phyloP scores from a whole-genome alignment of 23 tunicate species.

The Oikopleura dioica region DNA sequence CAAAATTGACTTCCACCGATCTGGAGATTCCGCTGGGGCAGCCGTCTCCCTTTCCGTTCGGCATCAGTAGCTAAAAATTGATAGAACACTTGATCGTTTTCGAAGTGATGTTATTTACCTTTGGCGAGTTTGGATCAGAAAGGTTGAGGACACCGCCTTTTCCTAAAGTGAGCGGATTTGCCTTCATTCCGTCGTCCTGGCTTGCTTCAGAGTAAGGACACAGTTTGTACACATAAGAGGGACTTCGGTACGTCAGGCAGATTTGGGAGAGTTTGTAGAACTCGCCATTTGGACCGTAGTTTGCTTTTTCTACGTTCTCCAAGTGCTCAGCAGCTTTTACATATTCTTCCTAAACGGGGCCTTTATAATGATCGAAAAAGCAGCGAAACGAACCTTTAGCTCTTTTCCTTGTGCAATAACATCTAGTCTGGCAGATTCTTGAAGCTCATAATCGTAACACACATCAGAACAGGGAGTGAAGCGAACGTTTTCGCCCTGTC shows the following conservation, averaged over 20 bases:
- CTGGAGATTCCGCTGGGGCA: not conserved
- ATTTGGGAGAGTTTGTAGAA: not conserved
- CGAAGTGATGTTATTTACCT: not conserved
- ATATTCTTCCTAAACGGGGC: not conserved
- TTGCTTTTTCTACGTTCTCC: not conserved
- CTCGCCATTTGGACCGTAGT: not conserved
- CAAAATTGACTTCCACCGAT: not conserved
- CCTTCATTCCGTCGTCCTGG: not conserved
- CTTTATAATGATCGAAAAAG: not conserved
- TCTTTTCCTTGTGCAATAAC: not conserved
- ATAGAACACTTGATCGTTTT: not conserved
- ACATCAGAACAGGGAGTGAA: not conserved
- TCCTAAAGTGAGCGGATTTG: not conserved
- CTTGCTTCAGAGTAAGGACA: not conserved
- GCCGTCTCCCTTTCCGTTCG: not conserved
- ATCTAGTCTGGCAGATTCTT: not conserved
- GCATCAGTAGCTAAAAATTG: not conserved
- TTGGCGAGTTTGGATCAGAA: not conserved
- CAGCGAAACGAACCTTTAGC: not conserved
- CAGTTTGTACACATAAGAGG: not conserved
- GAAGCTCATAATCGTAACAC: conserved; percentile 6
- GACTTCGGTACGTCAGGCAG: not conserved
- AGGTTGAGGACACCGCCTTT: not conserved
- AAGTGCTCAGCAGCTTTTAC: not conserved
- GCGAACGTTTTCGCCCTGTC: not conserved